Conservation (phyloP, 37 sponge, comb jelly and placozoan species). For the Halisarca cf. caerulea region DNA sequence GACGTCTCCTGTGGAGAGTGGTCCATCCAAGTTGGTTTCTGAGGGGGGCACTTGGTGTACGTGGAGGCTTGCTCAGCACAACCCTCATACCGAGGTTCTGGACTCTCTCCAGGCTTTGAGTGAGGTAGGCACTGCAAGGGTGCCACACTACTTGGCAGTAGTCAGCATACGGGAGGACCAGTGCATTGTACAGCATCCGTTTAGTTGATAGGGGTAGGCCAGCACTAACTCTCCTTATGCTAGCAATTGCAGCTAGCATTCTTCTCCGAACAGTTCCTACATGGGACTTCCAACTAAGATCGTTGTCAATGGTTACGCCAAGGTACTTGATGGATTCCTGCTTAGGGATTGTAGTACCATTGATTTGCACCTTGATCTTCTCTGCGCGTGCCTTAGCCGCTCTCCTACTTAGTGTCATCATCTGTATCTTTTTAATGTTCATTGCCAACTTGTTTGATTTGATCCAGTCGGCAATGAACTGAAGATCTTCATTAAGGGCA, state of each 20-base stretch:
- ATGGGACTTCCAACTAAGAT: slow-evolving; percentile 21
- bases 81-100: slow-evolving; percentile 12
- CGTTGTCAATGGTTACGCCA: not conserved
- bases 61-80: not conserved
- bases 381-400: not conserved
- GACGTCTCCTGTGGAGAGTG: too few species aligned
- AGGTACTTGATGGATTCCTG: slow-evolving; percentile 13
- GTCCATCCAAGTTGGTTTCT: too few species aligned
- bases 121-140: not conserved
- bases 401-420: slow-evolving; percentile 20
- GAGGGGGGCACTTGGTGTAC: not conserved
- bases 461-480: slow-evolving; percentile 14
- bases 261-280: not conserved
- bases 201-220: not conserved
- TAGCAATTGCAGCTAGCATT: slow-evolving; percentile 12
- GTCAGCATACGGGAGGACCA: slow-evolving; percentile 13
- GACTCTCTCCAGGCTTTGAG: not conserved
- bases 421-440: slow-evolving; percentile 20
- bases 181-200: slow-evolving; percentile 13
- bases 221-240: slow-evolving; percentile 11
- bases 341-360: slow-evolving; percentile 18
- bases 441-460: not conserved
- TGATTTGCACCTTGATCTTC: not conserved
- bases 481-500: not conserved
- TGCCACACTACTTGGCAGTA: slow-evolving; percentile 20